phyloP scores from a whole-genome alignment of 2,113 vertebrate genomes.

The Myxocyprinus asiaticus region DNA sequence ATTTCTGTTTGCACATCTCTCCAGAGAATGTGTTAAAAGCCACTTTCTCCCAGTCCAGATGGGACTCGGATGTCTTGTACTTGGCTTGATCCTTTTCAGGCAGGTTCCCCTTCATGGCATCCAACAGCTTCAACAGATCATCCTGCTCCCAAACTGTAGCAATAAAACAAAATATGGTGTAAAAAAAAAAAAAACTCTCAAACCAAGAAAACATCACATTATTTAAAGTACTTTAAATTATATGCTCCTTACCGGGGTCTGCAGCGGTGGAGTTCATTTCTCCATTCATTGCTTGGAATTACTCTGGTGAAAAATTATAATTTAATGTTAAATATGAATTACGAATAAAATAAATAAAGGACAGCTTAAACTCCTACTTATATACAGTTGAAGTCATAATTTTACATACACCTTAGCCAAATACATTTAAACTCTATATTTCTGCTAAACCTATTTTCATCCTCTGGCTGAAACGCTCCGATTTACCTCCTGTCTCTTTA shows the following conservation, averaged over 20 bases:
- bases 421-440: no score
- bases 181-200: not conserved
- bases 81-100: conserved; percentile 91
- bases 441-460: no score
- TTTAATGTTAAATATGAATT: not conserved
- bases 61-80: conserved; percentile 97
- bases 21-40: conserved; percentile 92
- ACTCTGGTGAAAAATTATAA: conserved; percentile 17
- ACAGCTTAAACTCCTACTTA: no score
- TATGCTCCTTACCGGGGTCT: conserved; percentile 80
- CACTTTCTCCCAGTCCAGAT: conserved; percentile 96
- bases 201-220: no score
- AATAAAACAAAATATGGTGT: not conserved
- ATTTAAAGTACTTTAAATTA: no score
- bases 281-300: conserved; percentile 88
- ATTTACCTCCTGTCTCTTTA: no score
- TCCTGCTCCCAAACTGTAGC: conserved; percentile 87
- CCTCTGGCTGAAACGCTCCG: no score
- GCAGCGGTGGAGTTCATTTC: conserved; percentile 85
- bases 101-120: conserved; percentile 91
- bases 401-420: no score
- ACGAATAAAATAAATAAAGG: no score
- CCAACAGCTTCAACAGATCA: conserved; percentile 91
- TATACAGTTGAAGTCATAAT: no score
- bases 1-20: conserved; percentile 96